These are phyloP conservation scores for Anagyrus pseudococci DNA, from an alignment of 2,888 invertebrate species.

Conservation along the genomic window DNA sequence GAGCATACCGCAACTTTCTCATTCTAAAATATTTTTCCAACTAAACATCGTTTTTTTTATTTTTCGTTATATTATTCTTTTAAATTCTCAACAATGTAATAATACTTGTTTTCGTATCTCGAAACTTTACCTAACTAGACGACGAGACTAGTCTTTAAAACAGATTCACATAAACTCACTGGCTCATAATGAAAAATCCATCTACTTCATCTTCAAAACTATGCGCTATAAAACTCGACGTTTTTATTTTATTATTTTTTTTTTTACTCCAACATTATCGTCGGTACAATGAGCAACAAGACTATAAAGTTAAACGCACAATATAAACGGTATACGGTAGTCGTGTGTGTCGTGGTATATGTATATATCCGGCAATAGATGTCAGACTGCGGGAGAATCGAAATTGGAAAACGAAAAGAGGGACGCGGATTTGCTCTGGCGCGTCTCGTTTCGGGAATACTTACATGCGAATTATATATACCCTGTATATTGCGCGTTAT, in stretches of 20 bases:
- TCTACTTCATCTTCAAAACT: conserved; percentile 19
- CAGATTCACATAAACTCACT: conserved; percentile 26
- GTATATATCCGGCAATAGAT: too few relatives aligned
- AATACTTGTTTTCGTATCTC: conserved; percentile 13
- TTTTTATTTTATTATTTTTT: conserved; percentile 11
- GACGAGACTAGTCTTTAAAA: conserved; percentile 33
- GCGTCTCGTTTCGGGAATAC: conserved; percentile 7
- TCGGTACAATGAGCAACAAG: conserved; percentile 29
- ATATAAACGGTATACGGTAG: conserved; percentile 41
- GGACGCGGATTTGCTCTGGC: background rate
- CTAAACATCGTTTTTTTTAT: too few relatives aligned
- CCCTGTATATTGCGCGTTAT: conserved; percentile 43
- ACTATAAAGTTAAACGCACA: conserved; percentile 41
- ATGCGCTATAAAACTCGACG: conserved; percentile 35
- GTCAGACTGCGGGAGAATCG: too few relatives aligned
- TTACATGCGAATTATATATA: conserved; percentile 26
- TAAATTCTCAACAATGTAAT: conserved; percentile 35
- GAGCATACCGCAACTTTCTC: conserved; percentile 5
- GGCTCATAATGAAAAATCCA: conserved; percentile 22
- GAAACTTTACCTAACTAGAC: conserved; percentile 33
- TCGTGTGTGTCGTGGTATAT: conserved; percentile 3
- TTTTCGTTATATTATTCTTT: background rate
- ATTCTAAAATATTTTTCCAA: conserved; percentile 29
- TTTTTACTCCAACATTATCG: conserved; percentile 28
- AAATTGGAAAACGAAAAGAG: background rate